Conservation (phyloP, 2,888 invertebrate species). For the Volucella inanis region DNA sequence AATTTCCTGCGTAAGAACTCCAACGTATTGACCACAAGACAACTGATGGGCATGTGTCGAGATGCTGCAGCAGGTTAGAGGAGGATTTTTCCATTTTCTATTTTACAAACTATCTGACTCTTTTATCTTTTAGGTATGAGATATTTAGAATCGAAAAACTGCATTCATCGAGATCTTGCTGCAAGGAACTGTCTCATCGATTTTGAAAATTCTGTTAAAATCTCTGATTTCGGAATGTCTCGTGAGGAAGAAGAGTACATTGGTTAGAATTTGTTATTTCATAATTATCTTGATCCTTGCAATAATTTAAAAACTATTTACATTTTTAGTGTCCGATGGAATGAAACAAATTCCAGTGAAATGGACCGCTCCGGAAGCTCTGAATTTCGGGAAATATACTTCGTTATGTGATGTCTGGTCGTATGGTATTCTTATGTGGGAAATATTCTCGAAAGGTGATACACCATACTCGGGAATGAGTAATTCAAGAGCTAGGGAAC, state of each 20-base stretch:
- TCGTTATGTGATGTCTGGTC: slow-evolving; percentile 98
- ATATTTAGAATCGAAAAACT: slow-evolving; percentile 97
- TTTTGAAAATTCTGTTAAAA: slow-evolving; percentile 94
- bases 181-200: slow-evolving; percentile 93
- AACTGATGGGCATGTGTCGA: slow-evolving; percentile 94
- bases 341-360: slow-evolving; percentile 99
- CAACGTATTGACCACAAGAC: slow-evolving; percentile 86
- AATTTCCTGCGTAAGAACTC: slow-evolving; percentile 93
- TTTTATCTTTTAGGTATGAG: slow-evolving; percentile 87
- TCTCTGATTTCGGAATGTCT: slow-evolving; percentile 99
- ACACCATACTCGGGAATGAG: slow-evolving; percentile 97
- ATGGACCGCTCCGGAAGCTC: slow-evolving; percentile 98
- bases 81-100: neutral
- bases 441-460: slow-evolving; percentile 96
- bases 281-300: neutral
- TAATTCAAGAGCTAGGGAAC: slow-evolving; percentile 96
- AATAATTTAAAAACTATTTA: neutral
- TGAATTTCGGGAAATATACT: slow-evolving; percentile 98
- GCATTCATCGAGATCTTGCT: slow-evolving; percentile 97
- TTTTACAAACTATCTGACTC: neutral
- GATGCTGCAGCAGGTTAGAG: slow-evolving; percentile 92
- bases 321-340: slow-evolving; percentile 91
- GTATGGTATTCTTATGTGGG: slow-evolving; percentile 97
- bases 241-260: slow-evolving; percentile 98
- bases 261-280: slow-evolving; percentile 76